Percentiles rank a stretch among this genome's conserved stretches.
Evolutionary conservation across 1,140 invertebrate species (phyloP).

Genomic region (Drosophila paulistorum): DNA sequence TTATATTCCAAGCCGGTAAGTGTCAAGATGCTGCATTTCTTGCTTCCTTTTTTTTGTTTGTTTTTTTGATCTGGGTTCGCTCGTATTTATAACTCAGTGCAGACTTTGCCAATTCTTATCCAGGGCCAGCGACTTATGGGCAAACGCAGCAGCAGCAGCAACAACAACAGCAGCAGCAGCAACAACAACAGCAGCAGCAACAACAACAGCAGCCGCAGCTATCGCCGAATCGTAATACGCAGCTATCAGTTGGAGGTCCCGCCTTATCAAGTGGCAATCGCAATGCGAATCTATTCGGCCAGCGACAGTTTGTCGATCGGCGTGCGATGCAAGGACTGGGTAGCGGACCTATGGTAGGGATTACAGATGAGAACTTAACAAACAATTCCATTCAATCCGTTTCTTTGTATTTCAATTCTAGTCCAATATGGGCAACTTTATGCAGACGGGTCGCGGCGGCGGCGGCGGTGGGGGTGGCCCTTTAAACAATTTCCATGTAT

Average conservation of each 20-base stretch:
- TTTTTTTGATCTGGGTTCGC: neutral
- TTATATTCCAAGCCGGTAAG: conserved; percentile 86
- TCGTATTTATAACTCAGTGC: conserved; percentile 7
- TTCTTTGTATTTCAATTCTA: conserved; percentile 35
- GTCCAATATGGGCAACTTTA: conserved; percentile 83
- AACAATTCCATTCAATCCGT: neutral
- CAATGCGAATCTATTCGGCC: conserved; percentile 87
- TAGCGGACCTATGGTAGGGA: conserved; percentile 78
- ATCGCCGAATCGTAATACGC: conserved; percentile 85
- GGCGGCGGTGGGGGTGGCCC: conserved; percentile 83
- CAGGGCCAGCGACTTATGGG: conserved; percentile 81
- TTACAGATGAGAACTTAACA: neutral
- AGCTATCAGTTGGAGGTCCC: conserved; percentile 84
- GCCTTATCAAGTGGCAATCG: conserved; percentile 84
- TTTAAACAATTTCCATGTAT: conserved; percentile 90
- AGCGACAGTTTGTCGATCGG: conserved; percentile 90
- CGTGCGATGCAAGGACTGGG: conserved; percentile 87
- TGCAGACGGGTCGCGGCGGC: conserved; percentile 84
- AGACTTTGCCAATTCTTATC: conserved; percentile 71
- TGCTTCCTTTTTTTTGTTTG: no score
- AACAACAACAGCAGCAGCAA: conserved; percentile 84
- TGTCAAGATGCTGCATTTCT: neutral
- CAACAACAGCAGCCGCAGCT: conserved; percentile 85
- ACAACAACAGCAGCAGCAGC: conserved; percentile 83
- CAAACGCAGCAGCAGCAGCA: conserved; percentile 85